Evolutionary conservation across 2,888 invertebrate species (phyloP).

Genomic region (Himalopsyche anomala): DNA sequence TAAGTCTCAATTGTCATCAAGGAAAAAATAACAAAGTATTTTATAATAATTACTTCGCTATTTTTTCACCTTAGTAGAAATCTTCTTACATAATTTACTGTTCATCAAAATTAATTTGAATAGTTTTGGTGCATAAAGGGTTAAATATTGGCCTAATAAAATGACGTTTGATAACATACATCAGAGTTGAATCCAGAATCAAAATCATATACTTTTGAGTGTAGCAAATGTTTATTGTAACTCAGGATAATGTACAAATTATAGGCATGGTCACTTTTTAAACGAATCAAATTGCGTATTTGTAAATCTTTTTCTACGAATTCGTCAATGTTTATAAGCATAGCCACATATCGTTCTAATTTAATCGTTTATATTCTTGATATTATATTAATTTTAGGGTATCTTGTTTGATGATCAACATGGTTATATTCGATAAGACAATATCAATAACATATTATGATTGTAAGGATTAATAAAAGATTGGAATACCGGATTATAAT

Average conservation of each 20-base stretch:
- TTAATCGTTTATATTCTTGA: neutral
- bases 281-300: neutral
- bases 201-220: neutral
- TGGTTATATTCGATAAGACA: no score
- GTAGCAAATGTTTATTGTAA: neutral
- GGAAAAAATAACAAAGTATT: no score
- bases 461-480: no score
- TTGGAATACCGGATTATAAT: no score
- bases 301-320: neutral
- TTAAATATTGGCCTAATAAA: neutral
- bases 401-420: no score
- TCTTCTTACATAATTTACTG: no score
- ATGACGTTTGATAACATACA: constrained; percentile 12
- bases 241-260: neutral
- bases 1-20: no score
- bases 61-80: no score
- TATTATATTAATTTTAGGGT: neutral
- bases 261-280: neutral
- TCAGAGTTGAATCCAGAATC: neutral
- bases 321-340: neutral
- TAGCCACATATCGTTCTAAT: neutral
- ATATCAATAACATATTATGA: no score
- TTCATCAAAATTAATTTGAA: no score
- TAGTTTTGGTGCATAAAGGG: neutral
- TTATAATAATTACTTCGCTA: no score